Conservation (phyloP, 92 coral and sea anemone species). For the Paragorgia papillata region DNA sequence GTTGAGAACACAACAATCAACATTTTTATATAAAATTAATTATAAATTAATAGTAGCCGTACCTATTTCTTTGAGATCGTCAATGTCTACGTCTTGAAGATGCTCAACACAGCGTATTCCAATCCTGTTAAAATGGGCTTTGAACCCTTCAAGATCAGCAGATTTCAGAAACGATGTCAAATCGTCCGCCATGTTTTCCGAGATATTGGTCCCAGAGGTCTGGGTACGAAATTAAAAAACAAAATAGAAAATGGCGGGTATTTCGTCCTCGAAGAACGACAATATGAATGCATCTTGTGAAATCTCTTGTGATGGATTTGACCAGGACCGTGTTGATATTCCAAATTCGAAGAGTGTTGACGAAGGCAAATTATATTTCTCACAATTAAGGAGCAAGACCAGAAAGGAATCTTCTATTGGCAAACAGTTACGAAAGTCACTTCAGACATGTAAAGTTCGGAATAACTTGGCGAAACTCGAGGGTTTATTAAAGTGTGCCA, state of each 20-base stretch:
- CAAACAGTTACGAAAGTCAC: constrained; percentile 54
- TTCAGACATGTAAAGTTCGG: constrained; percentile 58
- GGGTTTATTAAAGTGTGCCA: constrained; percentile 49
- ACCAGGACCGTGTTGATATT: too few species aligned
- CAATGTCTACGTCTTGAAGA: constrained; percentile 54
- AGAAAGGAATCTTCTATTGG: constrained; percentile 48
- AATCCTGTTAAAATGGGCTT: constrained; percentile 3
- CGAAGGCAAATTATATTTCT: constrained; percentile 21
- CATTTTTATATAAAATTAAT: not conserved
- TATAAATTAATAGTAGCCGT: constrained; percentile 20
- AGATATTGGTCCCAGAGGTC: constrained; percentile 33
- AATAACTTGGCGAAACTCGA: constrained; percentile 57
- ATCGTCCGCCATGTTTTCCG: constrained; percentile 13
- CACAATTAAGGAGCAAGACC: constrained; percentile 49
- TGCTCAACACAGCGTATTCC: constrained; percentile 22
- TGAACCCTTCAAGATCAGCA: constrained; percentile 7
- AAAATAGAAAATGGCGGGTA: constrained; percentile 31
- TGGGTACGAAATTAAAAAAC: constrained; percentile 33
- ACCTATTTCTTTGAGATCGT: constrained; percentile 58
- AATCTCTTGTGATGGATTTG: too few species aligned
- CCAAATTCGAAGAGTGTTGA: not conserved
- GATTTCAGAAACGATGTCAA: constrained; percentile 4
- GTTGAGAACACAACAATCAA: constrained; percentile 18
- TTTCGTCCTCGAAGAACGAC: constrained; percentile 26
- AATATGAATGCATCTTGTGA: constrained; percentile 15